Evolutionary conservation across 2,113 vertebrate genomes (phyloP).

Genomic region (Phoxinus phoxinus): DNA sequence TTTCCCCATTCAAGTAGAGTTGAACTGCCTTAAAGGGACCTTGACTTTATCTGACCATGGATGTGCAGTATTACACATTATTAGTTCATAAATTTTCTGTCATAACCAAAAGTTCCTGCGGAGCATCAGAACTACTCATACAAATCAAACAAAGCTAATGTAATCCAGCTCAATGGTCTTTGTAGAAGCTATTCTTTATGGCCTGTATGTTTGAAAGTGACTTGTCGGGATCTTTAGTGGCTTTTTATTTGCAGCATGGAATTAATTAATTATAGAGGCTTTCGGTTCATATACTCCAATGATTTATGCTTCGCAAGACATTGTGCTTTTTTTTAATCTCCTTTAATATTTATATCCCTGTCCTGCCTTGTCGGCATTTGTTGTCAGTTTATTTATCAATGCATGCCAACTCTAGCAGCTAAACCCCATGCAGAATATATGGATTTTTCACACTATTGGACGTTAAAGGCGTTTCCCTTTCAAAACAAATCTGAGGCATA

Average conservation of each 20-base stretch:
- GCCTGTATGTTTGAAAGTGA: constrained; percentile 34
- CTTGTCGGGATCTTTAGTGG: constrained; percentile 26
- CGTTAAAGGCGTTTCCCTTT: constrained; percentile 21
- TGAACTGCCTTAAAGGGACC: background rate
- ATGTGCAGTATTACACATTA: background rate
- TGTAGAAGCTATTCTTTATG: constrained; percentile 36
- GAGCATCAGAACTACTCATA: background rate
- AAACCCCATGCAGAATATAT: background rate
- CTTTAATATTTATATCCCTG: constrained; percentile 27
- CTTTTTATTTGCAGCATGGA: constrained; percentile 34
- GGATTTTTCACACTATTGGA: constrained; percentile 21
- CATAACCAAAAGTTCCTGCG: background rate
- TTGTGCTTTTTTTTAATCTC: constrained; percentile 15
- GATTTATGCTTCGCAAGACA: constrained; percentile 35
- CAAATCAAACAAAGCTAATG: constrained; percentile 33
- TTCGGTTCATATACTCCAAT: constrained; percentile 37
- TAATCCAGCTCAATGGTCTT: constrained; percentile 19
- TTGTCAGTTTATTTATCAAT: background rate
- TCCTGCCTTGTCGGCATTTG: background rate
- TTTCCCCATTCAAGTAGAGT: background rate
- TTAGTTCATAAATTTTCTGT: background rate
- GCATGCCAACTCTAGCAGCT: background rate
- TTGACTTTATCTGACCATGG: background rate
- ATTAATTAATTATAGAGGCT: constrained; percentile 41
- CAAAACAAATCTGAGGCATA: constrained; percentile 26